Conservation (phyloP, 1,140 invertebrate species). For the Bombus sibiricus region DNA sequence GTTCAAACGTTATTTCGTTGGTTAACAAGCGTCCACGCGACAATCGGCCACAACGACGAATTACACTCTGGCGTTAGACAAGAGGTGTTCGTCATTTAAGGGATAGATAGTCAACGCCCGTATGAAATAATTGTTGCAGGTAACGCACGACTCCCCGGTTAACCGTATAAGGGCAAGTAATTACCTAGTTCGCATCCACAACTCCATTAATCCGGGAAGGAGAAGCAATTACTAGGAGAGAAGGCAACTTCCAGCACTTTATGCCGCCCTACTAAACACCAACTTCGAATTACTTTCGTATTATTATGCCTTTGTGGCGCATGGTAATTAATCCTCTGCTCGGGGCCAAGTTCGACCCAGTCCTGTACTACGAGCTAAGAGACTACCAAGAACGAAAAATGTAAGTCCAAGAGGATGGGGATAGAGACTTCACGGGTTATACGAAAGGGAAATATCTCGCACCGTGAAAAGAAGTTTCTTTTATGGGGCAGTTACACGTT, state of each 20-base stretch:
- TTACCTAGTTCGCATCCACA: constrained; percentile 49
- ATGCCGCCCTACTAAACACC: constrained; percentile 32
- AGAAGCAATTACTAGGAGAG: constrained; percentile 57
- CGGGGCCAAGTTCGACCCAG: not conserved
- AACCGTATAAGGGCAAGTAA: constrained; percentile 46
- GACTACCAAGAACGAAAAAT: not conserved
- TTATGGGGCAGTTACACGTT: not conserved
- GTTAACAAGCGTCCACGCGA: constrained; percentile 10
- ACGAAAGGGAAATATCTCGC: not conserved
- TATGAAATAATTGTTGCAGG: constrained; percentile 40
- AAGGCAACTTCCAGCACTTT: constrained; percentile 51
- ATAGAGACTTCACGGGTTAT: not conserved
- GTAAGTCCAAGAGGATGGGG: not conserved
- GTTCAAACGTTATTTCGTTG: constrained; percentile 28
- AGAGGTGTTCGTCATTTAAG: constrained; percentile 4
- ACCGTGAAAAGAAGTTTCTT: not conserved
- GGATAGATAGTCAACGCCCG: not conserved
- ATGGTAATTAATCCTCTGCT: constrained; percentile 46
- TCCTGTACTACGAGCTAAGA: no score
- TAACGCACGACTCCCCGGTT: constrained; percentile 45
- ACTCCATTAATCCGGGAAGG: constrained; percentile 59
- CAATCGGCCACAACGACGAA: not conserved
- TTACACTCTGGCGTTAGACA: not conserved
- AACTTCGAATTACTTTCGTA: constrained; percentile 56
- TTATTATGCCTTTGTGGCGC: constrained; percentile 35